Percentiles rank a stretch among this genome's conserved stretches.
phyloP scores from a whole-genome alignment of 1,140 invertebrate genomes.

The Oryzaephilus surinamensis region DNA sequence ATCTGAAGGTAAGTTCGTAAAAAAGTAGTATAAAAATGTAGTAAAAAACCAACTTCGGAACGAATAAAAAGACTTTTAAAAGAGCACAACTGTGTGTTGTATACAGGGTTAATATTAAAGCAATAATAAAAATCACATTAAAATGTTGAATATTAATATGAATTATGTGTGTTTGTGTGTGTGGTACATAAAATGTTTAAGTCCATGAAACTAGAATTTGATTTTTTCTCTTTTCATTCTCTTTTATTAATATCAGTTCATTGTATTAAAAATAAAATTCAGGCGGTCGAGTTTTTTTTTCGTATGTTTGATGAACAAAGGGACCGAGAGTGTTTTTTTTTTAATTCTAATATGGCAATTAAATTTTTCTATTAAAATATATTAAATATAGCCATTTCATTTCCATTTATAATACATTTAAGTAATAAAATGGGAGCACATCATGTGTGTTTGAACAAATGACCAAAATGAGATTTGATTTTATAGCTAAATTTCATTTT shows the following conservation, averaged over 20 bases:
- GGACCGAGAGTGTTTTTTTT: constrained; percentile 11
- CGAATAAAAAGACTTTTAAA: too few relatives aligned
- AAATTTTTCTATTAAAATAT: constrained; percentile 18
- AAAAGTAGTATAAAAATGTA: too few relatives aligned
- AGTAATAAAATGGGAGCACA: too few relatives aligned
- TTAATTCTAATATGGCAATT: constrained; percentile 16
- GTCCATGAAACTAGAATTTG: constrained; percentile 6
- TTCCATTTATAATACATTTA: constrained; percentile 14
- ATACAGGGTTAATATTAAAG: too few relatives aligned
- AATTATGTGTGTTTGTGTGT: constrained; percentile 15
- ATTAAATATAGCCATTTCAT: constrained; percentile 16
- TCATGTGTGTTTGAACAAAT: too few relatives aligned
- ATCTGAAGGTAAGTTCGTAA: too few relatives aligned
- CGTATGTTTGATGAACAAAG: too few relatives aligned
- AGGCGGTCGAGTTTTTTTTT: constrained; percentile 10
- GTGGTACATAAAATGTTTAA: constrained; percentile 14
- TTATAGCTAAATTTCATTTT: too few relatives aligned
- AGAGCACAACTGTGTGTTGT: too few relatives aligned
- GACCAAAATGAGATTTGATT: too few relatives aligned
- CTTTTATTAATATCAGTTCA: constrained; percentile 15
- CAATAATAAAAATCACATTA: constrained; percentile 13
- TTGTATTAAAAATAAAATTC: constrained; percentile 15
- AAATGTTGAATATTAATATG: constrained; percentile 12
- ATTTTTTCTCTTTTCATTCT: too few relatives aligned
- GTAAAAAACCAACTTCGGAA: too few relatives aligned